These are phyloP conservation scores for Nymphalis io DNA, from an alignment of 1,140 invertebrate species.

Conservation along the genomic window DNA sequence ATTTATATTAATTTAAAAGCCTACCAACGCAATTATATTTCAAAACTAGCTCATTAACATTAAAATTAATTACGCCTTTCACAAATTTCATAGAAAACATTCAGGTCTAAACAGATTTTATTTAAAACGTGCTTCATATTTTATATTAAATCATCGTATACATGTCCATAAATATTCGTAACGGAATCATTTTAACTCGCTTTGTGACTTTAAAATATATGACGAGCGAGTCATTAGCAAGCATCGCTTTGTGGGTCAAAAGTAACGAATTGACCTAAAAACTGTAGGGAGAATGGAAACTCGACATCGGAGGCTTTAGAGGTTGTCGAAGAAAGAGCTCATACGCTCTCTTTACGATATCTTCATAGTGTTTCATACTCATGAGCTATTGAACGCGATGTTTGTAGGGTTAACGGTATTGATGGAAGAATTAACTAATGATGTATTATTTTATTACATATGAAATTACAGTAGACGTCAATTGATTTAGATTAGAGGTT, in stretches of 20 bases:
- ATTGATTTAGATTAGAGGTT: too few species aligned
- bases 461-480: too few species aligned
- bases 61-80: too few species aligned
- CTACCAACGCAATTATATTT: too few species aligned
- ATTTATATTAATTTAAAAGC: too few species aligned
- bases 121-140: not conserved
- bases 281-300: conserved; percentile 31
- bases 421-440: not conserved
- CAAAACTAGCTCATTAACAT: too few species aligned
- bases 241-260: conserved; percentile 38
- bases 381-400: not conserved
- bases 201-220: conserved; percentile 32
- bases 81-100: too few species aligned
- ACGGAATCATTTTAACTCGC: not conserved
- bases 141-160: conserved; percentile 13
- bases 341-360: conserved; percentile 2
- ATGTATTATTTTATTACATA: too few species aligned
- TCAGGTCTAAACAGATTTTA: too few species aligned
- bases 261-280: conserved; percentile 37
- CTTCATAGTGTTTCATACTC: not conserved
- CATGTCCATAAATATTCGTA: conserved; percentile 5
- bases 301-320: conserved; percentile 28
- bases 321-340: conserved; percentile 25
- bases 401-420: not conserved
- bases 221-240: conserved; percentile 33